These are phyloP conservation scores for Sceloporus undulatus DNA, from an alignment of 2,113 vertebrate species.

Conservation along the genomic window DNA sequence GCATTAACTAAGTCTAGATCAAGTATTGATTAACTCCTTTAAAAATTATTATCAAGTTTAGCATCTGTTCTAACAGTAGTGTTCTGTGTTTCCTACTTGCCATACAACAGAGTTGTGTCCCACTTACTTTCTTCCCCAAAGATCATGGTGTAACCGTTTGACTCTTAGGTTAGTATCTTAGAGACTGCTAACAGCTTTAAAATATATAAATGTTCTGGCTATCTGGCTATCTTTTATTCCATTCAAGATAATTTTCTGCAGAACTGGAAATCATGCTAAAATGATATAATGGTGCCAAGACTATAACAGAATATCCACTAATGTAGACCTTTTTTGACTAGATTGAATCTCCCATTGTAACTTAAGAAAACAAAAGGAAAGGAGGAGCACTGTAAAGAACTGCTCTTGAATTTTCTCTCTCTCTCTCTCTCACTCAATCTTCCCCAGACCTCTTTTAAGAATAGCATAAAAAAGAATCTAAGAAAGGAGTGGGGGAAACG, in stretches of 20 bases:
- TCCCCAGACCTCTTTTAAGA: slow-evolving; percentile 14
- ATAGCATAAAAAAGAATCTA: slow-evolving; percentile 45
- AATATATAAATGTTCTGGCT: background rate
- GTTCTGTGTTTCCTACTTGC: background rate
- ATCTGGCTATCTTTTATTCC: background rate
- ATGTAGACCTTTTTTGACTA: background rate
- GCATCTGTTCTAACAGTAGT: background rate
- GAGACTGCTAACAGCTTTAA: background rate
- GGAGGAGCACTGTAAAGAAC: slow-evolving; percentile 3
- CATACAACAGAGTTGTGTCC: background rate
- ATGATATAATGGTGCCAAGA: background rate
- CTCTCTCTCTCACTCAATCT: background rate
- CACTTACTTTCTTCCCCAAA: background rate
- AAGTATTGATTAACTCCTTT: no score
- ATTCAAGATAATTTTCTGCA: background rate
- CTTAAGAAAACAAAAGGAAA: background rate
- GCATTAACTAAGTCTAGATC: no score
- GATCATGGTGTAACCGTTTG: background rate
- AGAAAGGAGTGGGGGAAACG: slow-evolving; percentile 35
- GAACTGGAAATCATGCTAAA: background rate
- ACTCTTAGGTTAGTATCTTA: background rate
- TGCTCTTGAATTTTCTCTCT: background rate
- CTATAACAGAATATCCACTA: background rate
- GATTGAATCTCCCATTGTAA: background rate
- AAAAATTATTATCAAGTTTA: no score